Evolutionary conservation across 2,888 invertebrate genomes (phyloP), one percentile per base, ranked within the genome.

Genomic region (Eutolmus rufibarbis): DNA sequence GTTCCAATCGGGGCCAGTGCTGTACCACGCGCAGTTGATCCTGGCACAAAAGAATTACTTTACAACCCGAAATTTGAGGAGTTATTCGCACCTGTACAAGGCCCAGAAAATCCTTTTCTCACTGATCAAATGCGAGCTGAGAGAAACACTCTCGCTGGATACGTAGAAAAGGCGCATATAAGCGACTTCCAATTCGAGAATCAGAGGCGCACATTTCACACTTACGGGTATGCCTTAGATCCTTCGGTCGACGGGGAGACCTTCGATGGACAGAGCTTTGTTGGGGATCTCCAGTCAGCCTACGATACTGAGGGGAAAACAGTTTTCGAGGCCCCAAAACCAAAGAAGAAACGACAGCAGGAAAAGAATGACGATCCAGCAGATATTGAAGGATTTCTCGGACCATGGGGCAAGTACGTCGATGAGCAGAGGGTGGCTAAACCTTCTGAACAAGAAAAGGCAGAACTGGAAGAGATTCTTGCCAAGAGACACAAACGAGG

Each of bases 151-250:
- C 93, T 99, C 14, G 96, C 99, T 0, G 99, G 99, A 0, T 98
- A 95, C 93, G 97, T 98, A 0, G 99, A 99, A 91, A 96, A 96
- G 89, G 98, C 99, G 0, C 98, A 99, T 92, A 95, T 99, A 82
- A 99, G 97, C 93, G 97, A 97, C 90, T 99, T 99, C 92, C 97
- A 98, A 90, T 99, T 99, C 94, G 99, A 99, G 92, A 98, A 97
- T 91, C 98, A 99, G 91, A 94, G 99, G 87, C 93, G 98, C 90
- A 99, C 98, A 23, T 99, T 99, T 92, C 95, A 96, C 56, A 98
- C 98, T 91, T 98, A 96, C 91, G 98, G 98, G 2, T 98, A 97
- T 93, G 99, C 99, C 0, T 92, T 98, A 88, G 99, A 99, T 93
- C 99, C 99, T 0, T 97, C 98, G 0, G 95, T 97, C 0, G 96